phyloP scores from a whole-genome alignment of 2,113 vertebrate genomes.

The Motacilla alba region DNA sequence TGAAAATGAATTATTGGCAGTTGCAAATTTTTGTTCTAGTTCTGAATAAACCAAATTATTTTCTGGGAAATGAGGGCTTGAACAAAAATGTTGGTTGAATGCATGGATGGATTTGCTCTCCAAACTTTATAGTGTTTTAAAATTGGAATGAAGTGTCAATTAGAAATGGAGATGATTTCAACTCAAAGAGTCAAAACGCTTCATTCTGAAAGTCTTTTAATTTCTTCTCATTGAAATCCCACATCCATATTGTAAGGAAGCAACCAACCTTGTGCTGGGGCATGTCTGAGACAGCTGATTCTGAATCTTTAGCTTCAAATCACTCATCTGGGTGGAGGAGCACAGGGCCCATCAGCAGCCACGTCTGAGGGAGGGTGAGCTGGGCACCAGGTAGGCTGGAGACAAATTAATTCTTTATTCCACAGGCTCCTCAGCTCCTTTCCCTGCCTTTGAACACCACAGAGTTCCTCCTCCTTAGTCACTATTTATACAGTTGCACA shows the following conservation, averaged over 20 bases:
- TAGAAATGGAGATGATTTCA: neutral
- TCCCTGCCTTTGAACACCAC: constrained; percentile 15
- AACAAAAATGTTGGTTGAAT: neutral
- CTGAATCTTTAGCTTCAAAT: neutral
- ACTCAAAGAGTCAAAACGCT: neutral
- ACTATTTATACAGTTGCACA: neutral
- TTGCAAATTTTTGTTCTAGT: neutral
- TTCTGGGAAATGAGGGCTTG: neutral
- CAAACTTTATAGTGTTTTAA: neutral
- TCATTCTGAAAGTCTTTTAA: neutral
- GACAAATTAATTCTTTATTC: neutral
- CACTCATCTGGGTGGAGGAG: neutral
- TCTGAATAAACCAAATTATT: neutral
- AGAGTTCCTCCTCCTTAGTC: neutral
- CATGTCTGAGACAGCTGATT: neutral
- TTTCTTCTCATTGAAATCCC: neutral
- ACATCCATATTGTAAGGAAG: neutral
- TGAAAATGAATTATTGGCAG: neutral
- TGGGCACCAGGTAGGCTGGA: constrained; percentile 24
- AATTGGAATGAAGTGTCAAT: neutral
- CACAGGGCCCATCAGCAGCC: neutral
- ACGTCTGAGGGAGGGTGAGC: neutral
- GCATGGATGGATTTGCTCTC: neutral
- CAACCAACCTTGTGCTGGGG: neutral
- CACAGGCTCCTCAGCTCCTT: neutral